phyloP scores from a whole-genome alignment of 2,113 vertebrate genomes.

The Crocuta crocuta region DNA sequence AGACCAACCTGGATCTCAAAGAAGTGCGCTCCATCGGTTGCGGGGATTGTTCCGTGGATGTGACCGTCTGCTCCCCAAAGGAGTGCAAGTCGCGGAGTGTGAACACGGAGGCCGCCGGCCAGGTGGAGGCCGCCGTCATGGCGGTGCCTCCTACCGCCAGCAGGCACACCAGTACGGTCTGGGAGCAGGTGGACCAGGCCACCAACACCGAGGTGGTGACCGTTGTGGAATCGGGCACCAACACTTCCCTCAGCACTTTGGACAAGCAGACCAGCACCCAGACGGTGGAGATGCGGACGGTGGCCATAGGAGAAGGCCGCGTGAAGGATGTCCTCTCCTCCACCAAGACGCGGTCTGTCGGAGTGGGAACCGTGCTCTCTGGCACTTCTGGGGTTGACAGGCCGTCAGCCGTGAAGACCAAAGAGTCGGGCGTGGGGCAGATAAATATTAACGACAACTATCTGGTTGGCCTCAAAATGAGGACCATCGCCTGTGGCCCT shows the following conservation, averaged over 20 bases:
- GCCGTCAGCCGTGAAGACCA: constrained; percentile 90
- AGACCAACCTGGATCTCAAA: constrained; percentile 52
- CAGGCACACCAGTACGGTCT: constrained; percentile 88
- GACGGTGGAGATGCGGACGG: constrained; percentile 86
- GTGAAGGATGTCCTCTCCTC: constrained; percentile 89
- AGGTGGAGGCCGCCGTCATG: constrained; percentile 88
- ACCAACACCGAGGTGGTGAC: constrained; percentile 87
- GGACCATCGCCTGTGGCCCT: constrained; percentile 96
- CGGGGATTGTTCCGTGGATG: constrained; percentile 91
- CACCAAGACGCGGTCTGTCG: constrained; percentile 91
- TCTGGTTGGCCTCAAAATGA: constrained; percentile 95
- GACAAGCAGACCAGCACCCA: constrained; percentile 93
- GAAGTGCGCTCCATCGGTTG: constrained; percentile 90
- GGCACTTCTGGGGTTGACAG: constrained; percentile 81
- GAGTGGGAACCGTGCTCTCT: constrained; percentile 91
- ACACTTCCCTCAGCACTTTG: constrained; percentile 84
- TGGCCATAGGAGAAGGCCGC: constrained; percentile 94
- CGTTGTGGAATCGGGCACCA: constrained; percentile 88
- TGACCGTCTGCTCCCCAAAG: constrained; percentile 85
- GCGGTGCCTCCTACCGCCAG: constrained; percentile 85
- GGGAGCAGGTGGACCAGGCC: constrained; percentile 83
- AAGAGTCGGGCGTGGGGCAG: constrained; percentile 93
- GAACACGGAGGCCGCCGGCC: constrained; percentile 84
- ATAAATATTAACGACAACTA: constrained; percentile 93
- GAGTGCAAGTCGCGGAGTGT: constrained; percentile 84